Conservation (phyloP, 2,113 vertebrate species). For the Halichoeres trimaculatus region DNA sequence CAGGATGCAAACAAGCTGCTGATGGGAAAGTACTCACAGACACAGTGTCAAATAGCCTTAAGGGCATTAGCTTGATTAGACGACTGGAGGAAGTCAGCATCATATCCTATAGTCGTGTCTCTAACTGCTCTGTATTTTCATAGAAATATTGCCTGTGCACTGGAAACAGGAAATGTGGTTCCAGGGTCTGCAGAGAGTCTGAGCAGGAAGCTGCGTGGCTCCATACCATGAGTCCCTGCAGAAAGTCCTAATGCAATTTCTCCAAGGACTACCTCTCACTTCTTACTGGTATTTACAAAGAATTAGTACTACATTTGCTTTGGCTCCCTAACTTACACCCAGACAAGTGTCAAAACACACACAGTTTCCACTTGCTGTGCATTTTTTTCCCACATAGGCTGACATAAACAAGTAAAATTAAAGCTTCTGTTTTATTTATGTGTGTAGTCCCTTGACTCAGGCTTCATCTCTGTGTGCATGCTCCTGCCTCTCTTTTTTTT, state of each 20-base stretch:
- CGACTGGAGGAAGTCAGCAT: slow-evolving; percentile 33
- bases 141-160: slow-evolving; percentile 5
- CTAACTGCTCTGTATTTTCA: slow-evolving; percentile 44
- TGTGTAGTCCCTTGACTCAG: not conserved
- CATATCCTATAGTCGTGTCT: slow-evolving; percentile 32
- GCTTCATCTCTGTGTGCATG: not conserved
- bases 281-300: slow-evolving; percentile 61
- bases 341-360: slow-evolving; percentile 59
- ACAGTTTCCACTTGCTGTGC: slow-evolving; percentile 14
- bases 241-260: slow-evolving; percentile 68
- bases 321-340: slow-evolving; percentile 45
- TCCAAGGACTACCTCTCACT: slow-evolving; percentile 65
- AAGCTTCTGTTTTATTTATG: not conserved
- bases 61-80: slow-evolving; percentile 45
- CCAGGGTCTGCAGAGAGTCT: slow-evolving; percentile 43
- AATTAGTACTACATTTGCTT: slow-evolving; percentile 61
- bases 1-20: slow-evolving; percentile 56
- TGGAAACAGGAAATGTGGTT: slow-evolving; percentile 60
- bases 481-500: not conserved
- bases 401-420: slow-evolving; percentile 27
- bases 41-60: slow-evolving; percentile 29
- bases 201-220: slow-evolving; percentile 62
- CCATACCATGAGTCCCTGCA: slow-evolving; percentile 60
- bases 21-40: slow-evolving; percentile 32
- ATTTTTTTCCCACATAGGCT: not conserved